Evolutionary conservation across 2,113 vertebrate species (phyloP).

Genomic region (Podilymbus podiceps): DNA sequence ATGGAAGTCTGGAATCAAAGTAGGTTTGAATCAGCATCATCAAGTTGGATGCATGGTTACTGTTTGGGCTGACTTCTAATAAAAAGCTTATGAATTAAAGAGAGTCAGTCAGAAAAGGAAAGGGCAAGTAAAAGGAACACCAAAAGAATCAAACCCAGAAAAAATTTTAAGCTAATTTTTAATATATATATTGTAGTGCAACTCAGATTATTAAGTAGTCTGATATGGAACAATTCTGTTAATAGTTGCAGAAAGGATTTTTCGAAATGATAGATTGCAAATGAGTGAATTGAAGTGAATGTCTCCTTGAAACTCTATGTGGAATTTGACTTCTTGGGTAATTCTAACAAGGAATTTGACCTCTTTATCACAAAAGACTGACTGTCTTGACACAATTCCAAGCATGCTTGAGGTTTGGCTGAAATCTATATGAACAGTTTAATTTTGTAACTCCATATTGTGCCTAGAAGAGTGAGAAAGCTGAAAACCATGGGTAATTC

Average conservation of each 20-base stretch:
- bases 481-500: not conserved
- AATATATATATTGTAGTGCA: not conserved
- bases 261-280: not conserved
- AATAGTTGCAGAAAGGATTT: not conserved
- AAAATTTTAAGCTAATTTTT: not conserved
- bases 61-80: not conserved
- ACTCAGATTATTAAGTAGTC: not conserved
- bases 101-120: not conserved
- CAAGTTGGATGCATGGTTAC: not conserved
- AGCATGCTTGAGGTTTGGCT: not conserved
- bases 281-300: not conserved
- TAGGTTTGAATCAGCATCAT: slow-evolving; percentile 60
- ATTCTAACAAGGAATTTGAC: not conserved
- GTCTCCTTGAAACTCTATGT: not conserved
- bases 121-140: not conserved
- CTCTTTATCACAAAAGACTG: not conserved
- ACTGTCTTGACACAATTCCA: not conserved
- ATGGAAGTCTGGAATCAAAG: slow-evolving; percentile 54
- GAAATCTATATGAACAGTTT: not conserved
- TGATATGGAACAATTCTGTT: not conserved
- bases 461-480: not conserved
- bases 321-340: not conserved
- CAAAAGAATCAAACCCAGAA: not conserved
- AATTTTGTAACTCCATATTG: not conserved
- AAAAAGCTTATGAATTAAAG: not conserved